These are phyloP conservation scores for Catostylus mosaicus DNA, from an alignment of 30 jellyfish, hydroid and myxozoan genomes.

Conservation along the genomic window DNA sequence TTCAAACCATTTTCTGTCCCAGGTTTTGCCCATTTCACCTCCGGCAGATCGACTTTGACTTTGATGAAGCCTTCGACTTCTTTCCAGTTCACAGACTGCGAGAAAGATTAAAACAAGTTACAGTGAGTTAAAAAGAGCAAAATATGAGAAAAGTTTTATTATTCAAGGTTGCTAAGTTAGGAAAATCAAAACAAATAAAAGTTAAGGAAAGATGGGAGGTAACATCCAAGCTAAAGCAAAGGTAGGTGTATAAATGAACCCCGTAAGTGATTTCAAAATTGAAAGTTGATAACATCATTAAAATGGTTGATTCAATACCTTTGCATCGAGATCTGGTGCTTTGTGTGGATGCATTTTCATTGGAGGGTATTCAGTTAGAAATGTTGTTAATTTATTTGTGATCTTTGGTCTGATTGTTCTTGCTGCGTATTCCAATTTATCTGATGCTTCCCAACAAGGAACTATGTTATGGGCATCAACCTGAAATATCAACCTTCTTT, in stretches of 20 bases:
- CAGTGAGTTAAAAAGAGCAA: too few relatives aligned
- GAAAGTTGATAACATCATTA: too few relatives aligned
- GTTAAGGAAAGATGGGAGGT: too few relatives aligned
- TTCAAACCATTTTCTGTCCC: slow-evolving; percentile 67
- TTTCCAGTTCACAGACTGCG: slow-evolving; percentile 59
- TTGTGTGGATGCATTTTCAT: slow-evolving; percentile 39
- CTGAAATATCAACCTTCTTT: too few relatives aligned
- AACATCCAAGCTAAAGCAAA: too few relatives aligned
- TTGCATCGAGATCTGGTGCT: not conserved
- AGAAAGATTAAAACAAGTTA: not conserved
- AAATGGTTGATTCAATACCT: too few relatives aligned
- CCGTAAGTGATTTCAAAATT: too few relatives aligned
- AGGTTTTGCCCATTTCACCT: slow-evolving; percentile 73
- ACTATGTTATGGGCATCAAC: slow-evolving; percentile 93
- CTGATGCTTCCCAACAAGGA: slow-evolving; percentile 92
- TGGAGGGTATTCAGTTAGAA: slow-evolving; percentile 80
- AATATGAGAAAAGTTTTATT: too few relatives aligned
- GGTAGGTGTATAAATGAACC: too few relatives aligned
- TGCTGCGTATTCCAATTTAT: slow-evolving; percentile 87
- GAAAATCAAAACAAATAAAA: too few relatives aligned
- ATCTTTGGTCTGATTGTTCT: slow-evolving; percentile 95
- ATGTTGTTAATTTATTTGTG: slow-evolving; percentile 51
- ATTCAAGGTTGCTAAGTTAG: too few relatives aligned
- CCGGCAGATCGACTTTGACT: slow-evolving; percentile 39
- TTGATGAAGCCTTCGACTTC: slow-evolving; percentile 40